phyloP scores from a whole-genome alignment of 1,140 invertebrate genomes.

The Telenomus remus region DNA sequence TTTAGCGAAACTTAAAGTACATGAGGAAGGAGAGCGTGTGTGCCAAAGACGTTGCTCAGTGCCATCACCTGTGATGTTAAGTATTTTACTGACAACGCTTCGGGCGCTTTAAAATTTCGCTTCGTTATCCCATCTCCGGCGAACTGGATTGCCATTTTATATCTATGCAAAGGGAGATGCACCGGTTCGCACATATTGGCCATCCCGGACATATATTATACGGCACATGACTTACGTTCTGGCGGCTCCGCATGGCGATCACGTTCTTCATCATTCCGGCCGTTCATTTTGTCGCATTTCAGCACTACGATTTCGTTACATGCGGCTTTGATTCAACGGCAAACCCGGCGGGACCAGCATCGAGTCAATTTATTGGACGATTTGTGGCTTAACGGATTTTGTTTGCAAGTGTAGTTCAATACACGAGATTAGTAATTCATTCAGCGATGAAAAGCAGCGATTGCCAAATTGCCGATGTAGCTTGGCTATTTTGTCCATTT shows the following conservation, averaged over 20 bases:
- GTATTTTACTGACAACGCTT: slow-evolving; percentile 26
- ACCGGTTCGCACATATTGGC: slow-evolving; percentile 37
- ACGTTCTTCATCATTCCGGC: slow-evolving; percentile 44
- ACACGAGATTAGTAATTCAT: slow-evolving; percentile 31
- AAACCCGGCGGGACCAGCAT: not conserved
- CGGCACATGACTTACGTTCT: slow-evolving; percentile 35
- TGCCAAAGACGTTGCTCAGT: slow-evolving; percentile 38
- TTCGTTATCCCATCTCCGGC: not conserved
- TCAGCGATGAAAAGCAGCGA: slow-evolving; percentile 27
- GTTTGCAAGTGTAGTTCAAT: slow-evolving; percentile 25
- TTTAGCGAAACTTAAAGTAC: slow-evolving; percentile 26
- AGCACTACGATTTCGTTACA: slow-evolving; percentile 41
- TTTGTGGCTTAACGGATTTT: slow-evolving; percentile 36
- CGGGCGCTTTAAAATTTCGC: slow-evolving; percentile 9
- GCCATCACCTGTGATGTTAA: slow-evolving; percentile 40
- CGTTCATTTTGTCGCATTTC: slow-evolving; percentile 37
- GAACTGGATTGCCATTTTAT: no score
- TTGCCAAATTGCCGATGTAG: slow-evolving; percentile 2
- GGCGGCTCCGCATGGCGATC: slow-evolving; percentile 31
- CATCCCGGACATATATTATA: slow-evolving; percentile 29
- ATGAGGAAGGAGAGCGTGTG: not conserved
- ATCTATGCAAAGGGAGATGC: no score
- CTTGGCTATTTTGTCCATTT: slow-evolving; percentile 6
- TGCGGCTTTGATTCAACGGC: slow-evolving; percentile 29
- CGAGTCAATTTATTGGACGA: slow-evolving; percentile 34